These are phyloP conservation scores for Nannoperca obscura DNA, from an alignment of 2,797 vertebrate species.

Conservation along the genomic window DNA sequence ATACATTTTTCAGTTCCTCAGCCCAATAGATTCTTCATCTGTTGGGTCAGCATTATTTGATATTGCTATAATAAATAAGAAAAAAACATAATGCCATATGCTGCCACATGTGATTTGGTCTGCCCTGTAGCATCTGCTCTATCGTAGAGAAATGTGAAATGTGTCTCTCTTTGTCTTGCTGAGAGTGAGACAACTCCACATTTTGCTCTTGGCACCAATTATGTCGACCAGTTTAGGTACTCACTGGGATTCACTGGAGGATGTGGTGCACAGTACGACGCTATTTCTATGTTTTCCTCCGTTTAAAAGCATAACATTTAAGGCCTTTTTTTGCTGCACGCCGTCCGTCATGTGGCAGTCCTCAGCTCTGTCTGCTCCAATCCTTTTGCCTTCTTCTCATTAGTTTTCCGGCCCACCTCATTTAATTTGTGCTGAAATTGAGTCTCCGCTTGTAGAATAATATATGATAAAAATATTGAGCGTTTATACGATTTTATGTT, in stretches of 20 bases:
- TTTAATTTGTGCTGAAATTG: conserved; percentile 39
- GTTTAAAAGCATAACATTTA: background rate
- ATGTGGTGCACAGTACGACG: background rate
- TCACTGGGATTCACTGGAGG: conserved; percentile 4
- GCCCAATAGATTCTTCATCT: background rate
- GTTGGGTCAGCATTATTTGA: background rate
- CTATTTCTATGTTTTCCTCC: background rate
- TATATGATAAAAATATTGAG: conserved; percentile 46
- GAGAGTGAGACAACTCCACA: background rate
- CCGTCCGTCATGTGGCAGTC: background rate
- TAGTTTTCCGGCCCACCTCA: conserved; percentile 11
- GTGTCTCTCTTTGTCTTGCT: background rate
- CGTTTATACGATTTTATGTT: conserved; percentile 10
- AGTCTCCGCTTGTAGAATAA: conserved; percentile 36
- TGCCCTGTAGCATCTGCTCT: background rate
- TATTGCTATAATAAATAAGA: background rate
- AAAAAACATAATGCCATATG: background rate
- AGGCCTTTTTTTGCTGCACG: conserved; percentile 11
- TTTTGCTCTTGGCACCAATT: conserved; percentile 18
- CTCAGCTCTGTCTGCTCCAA: conserved; percentile 4
- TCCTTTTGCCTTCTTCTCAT: conserved; percentile 39
- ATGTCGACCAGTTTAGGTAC: background rate
- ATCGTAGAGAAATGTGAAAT: background rate
- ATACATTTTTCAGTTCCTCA: background rate
- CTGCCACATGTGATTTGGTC: background rate